Evolutionary conservation across 2,797 vertebrate genomes (phyloP).

Genomic region (Takifugu rubripes): DNA sequence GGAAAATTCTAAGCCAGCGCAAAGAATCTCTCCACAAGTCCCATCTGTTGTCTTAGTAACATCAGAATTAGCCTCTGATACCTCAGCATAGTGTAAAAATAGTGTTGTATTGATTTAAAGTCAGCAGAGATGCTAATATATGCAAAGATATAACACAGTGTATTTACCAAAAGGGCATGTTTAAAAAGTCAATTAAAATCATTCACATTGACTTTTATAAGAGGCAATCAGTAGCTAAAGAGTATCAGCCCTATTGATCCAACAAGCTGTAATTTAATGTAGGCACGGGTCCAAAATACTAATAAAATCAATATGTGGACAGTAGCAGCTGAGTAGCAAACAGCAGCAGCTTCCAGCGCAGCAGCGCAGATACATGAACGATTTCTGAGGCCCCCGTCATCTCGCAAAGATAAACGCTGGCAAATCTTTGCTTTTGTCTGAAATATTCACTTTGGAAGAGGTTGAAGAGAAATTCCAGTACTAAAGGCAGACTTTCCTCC

Average conservation of each 20-base stretch:
- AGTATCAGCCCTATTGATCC: conserved; percentile 18
- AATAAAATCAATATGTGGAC: conserved; percentile 8
- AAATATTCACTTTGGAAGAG: too few relatives aligned
- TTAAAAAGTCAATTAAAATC: conserved; percentile 7
- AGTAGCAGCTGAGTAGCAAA: conserved; percentile 11
- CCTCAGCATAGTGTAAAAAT: conserved; percentile 6
- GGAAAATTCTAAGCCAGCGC: conserved; percentile 5
- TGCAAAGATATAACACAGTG: conserved; percentile 1
- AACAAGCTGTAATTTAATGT: conserved; percentile 22
- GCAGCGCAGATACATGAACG: conserved; percentile 5
- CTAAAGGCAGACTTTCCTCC: conserved; percentile 2
- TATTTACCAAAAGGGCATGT: not conserved
- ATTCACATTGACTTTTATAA: not conserved
- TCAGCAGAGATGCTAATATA: not conserved
- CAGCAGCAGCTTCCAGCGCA: conserved; percentile 9
- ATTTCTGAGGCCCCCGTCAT: not conserved
- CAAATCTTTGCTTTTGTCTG: too few relatives aligned
- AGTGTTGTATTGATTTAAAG: too few relatives aligned
- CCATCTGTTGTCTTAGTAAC: conserved; percentile 11
- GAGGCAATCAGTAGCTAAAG: conserved; percentile 10
- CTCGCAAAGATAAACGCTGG: not conserved
- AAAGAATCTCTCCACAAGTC: conserved; percentile 11
- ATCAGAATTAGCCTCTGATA: conserved; percentile 7
- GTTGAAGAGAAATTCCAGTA: too few relatives aligned
- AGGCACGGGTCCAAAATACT: conserved; percentile 20